These are phyloP conservation scores for Drosophila quinaria DNA, from an alignment of 2,888 invertebrate species.

Conservation along the genomic window DNA sequence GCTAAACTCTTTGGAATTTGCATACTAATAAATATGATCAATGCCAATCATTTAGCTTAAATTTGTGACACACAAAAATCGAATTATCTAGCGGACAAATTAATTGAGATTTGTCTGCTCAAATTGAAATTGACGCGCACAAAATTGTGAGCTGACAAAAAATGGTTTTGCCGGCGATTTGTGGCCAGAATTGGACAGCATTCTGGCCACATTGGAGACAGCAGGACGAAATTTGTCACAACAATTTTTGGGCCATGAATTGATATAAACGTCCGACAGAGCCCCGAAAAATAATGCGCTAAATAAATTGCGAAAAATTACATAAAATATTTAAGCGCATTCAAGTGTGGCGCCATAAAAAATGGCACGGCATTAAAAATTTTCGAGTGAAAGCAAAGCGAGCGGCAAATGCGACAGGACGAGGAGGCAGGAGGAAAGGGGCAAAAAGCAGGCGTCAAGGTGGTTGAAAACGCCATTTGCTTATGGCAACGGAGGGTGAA, in stretches of 20 bases:
- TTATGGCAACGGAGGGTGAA: conserved; percentile 7
- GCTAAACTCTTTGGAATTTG: conserved; percentile 14
- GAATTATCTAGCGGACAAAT: conserved; percentile 65
- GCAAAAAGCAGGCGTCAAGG: conserved; percentile 49
- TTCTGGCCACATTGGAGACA: conserved; percentile 8
- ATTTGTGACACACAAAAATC: conserved; percentile 58
- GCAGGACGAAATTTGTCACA: conserved; percentile 67
- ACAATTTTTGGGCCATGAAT: conserved; percentile 54
- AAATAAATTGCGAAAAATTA: conserved; percentile 82
- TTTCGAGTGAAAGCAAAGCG: conserved; percentile 75
- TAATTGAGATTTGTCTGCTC: conserved; percentile 65
- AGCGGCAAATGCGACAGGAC: conserved; percentile 63
- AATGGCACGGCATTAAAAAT: conserved; percentile 78
- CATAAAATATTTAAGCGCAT: conserved; percentile 82
- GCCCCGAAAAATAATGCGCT: conserved; percentile 72
- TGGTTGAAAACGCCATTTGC: conserved; percentile 61
- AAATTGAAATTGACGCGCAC: conserved; percentile 73
- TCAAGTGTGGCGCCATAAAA: conserved; percentile 80
- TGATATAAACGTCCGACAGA: conserved; percentile 71
- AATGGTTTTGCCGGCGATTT: conserved; percentile 35
- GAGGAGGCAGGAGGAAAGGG: conserved; percentile 44
- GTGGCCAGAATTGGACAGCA: conserved; percentile 43
- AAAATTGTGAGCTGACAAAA: conserved; percentile 51
- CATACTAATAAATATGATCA: conserved; percentile 47
- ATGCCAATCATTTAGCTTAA: conserved; percentile 53